phyloP scores from a whole-genome alignment of 1,140 invertebrate species.

The Cotesia typhae region DNA sequence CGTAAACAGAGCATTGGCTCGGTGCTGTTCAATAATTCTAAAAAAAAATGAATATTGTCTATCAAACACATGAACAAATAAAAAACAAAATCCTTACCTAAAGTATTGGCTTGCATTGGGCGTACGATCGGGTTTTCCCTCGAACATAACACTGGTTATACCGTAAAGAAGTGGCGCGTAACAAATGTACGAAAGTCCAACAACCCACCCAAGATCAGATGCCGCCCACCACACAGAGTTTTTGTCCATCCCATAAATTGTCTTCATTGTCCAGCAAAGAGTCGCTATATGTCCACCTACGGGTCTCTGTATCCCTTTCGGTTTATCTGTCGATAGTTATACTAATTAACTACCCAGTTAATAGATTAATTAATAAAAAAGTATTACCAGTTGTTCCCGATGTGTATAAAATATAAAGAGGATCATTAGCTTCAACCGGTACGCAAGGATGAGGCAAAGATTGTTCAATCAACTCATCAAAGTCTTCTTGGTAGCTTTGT shows the following conservation, averaged over 20 bases:
- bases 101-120: constrained; percentile 92
- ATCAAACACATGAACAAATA: constrained; percentile 5
- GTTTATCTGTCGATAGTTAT: constrained; percentile 69
- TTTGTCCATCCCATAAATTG: constrained; percentile 82
- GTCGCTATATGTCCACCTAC: constrained; percentile 87
- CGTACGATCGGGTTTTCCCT: constrained; percentile 93
- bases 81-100: constrained; percentile 64
- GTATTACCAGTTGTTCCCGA: constrained; percentile 84
- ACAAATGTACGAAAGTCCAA: constrained; percentile 93
- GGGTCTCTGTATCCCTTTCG: constrained; percentile 86
- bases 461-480: constrained; percentile 75
- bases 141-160: constrained; percentile 88
- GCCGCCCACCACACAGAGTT: constrained; percentile 92
- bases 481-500: constrained; percentile 75
- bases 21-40: constrained; percentile 87
- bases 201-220: constrained; percentile 92
- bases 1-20: constrained; percentile 85
- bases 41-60: constrained; percentile 31
- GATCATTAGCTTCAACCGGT: constrained; percentile 86
- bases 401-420: constrained; percentile 92
- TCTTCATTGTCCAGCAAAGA: constrained; percentile 84
- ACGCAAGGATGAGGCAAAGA: constrained; percentile 80
- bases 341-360: constrained; percentile 15
- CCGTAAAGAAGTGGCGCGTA: constrained; percentile 87
- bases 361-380: constrained; percentile 23